Base-by-base conservation (phyloP, 92 coral and sea anemone genomes). In the Bergia puertoricense region DNA sequence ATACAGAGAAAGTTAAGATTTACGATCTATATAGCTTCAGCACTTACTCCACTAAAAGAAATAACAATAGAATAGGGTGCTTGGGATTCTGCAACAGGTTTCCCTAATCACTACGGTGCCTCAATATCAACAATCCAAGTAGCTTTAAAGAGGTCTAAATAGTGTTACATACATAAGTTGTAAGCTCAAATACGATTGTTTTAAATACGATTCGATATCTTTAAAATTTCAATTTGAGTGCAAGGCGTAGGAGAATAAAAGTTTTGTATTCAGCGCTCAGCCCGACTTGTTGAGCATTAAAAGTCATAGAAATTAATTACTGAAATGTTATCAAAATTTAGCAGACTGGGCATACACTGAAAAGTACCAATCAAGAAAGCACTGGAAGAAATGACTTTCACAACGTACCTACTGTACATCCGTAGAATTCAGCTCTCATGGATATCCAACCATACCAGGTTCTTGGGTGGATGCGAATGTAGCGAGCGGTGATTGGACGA, bases 361-460 rank as follows among this genome's bases (percentile, higher is more conserved):
- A 66, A 66, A 6, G 5, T 8, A 16, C 73, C n/a, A 2, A 38
- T 8, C 39, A 23, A 36, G n/a, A n/a, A 10, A 36, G 16, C 4
- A 43, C 59, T 44, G n/a, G 30, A 6, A 84, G 5, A 48, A 69
- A 40, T 3, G 15, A 2, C 68, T 69, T 71, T 23, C 9, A 71
- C 68, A 38, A 84, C 87, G 38, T 84, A 84, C 87, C 87, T 69
- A 71, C 87, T 71, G 78, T 84, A 36, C 98, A 96, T 11, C 98
- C 98, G 36, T 92, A 93, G 65, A 96, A 90, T 86, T 96, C 98
- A 16, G 90, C 91, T 48, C 98, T 85, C 98, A 96, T 88, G 74
- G 96, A 91, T 56, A 94, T 81, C 89, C 92, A 90, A 43, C 81
- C 76, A 16, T 91, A 81, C 93, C 94, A 91, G 78, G 92, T 91